Conservation (phyloP, 2,113 vertebrate species). For the Nothoprocta perdicaria region DNA sequence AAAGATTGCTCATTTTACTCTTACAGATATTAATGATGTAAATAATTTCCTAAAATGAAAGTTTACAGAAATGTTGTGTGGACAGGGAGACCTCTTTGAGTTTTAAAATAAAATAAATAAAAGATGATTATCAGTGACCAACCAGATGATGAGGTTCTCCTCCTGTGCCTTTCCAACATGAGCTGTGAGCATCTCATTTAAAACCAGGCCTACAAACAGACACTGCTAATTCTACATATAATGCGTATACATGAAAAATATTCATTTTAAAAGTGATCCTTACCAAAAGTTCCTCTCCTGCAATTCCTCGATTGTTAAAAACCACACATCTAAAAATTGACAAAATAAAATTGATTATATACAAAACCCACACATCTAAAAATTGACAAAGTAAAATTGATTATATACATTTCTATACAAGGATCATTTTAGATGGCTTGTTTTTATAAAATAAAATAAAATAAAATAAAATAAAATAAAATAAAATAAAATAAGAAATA, state of each 20-base stretch:
- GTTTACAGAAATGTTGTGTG: not conserved
- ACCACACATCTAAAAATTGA: conserved; percentile 91
- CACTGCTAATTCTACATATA: not conserved
- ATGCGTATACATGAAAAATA: not conserved
- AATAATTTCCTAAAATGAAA: not conserved
- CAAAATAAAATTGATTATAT: conserved; percentile 32
- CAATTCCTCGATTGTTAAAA: conserved; percentile 87
- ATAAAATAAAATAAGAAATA: not conserved
- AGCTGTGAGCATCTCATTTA: not conserved
- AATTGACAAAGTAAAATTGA: conserved; percentile 64
- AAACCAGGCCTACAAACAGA: not conserved
- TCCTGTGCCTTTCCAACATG: not conserved
- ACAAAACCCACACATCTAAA: conserved; percentile 91
- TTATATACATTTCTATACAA: not conserved
- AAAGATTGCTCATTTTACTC: not conserved
- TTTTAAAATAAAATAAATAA: not conserved
- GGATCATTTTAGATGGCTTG: not conserved
- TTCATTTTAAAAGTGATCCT: conserved; percentile 73
- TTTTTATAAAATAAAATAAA: not conserved
- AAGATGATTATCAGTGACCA: not conserved
- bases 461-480: not conserved
- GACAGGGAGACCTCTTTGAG: not conserved
- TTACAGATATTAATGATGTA: not conserved
- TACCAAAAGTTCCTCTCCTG: conserved; percentile 95
- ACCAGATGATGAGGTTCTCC: not conserved